Evolutionary conservation across 2,888 invertebrate genomes (phyloP).

Genomic region (Xylota sylvarum): DNA sequence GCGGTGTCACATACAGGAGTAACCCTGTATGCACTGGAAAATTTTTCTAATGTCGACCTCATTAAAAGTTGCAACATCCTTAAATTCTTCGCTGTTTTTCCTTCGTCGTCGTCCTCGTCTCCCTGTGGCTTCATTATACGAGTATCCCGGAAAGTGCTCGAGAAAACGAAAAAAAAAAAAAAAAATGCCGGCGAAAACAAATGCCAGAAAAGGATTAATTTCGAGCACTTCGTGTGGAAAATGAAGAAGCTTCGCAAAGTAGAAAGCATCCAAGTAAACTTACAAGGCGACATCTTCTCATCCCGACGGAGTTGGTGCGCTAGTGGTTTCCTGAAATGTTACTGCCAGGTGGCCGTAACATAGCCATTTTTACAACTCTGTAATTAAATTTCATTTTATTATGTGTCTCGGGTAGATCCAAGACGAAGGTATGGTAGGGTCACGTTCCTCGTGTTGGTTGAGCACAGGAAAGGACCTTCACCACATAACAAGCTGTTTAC

Average conservation of each 20-base stretch:
- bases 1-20: slow-evolving; percentile 52
- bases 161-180: neutral
- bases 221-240: slow-evolving; percentile 73
- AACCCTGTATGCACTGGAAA: slow-evolving; percentile 40
- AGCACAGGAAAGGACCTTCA: neutral
- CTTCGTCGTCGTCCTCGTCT: slow-evolving; percentile 6
- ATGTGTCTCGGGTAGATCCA: slow-evolving; percentile 40
- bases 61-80: slow-evolving; percentile 76
- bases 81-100: slow-evolving; percentile 58
- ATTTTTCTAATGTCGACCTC: slow-evolving; percentile 75
- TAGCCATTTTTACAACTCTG: slow-evolving; percentile 57
- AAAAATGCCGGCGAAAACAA: slow-evolving; percentile 11
- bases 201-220: slow-evolving; percentile 71
- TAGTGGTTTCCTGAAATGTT: slow-evolving; percentile 15
- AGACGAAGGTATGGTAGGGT: slow-evolving; percentile 26
- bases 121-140: slow-evolving; percentile 64
- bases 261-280: slow-evolving; percentile 50
- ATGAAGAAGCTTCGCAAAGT: slow-evolving; percentile 55
- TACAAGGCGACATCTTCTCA: slow-evolving; percentile 30
- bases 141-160: slow-evolving; percentile 27
- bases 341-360: slow-evolving; percentile 29
- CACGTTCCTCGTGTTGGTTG: slow-evolving; percentile 42
- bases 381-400: slow-evolving; percentile 74
- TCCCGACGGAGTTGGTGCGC: slow-evolving; percentile 7
- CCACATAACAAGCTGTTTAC: slow-evolving; percentile 64